phyloP scores from a whole-genome alignment of 1,140 invertebrate genomes.

The Agrilus planipennis region DNA sequence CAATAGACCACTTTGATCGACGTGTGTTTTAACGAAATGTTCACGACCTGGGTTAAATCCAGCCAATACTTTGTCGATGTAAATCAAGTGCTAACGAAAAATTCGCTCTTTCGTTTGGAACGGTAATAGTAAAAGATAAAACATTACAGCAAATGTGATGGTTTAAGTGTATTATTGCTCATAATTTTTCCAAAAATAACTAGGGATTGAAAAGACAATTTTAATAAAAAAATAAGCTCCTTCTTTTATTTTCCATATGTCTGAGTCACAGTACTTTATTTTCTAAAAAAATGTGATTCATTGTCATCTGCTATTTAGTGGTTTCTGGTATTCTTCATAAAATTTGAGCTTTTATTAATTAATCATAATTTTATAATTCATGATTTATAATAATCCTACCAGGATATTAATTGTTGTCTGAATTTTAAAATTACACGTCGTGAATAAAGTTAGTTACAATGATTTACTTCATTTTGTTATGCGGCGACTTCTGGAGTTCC shows the following conservation, averaged over 20 bases:
- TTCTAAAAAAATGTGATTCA: not conserved
- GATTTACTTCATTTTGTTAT: not conserved
- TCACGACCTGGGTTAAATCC: too few relatives aligned
- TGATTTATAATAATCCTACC: not conserved
- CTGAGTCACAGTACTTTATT: not conserved
- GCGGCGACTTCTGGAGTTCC: too few relatives aligned
- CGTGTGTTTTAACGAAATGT: conserved; percentile 8
- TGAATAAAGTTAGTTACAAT: not conserved
- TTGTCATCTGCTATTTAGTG: not conserved
- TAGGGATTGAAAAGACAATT: not conserved
- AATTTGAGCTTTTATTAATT: not conserved
- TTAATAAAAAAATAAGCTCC: too few relatives aligned
- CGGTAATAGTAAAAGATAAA: not conserved
- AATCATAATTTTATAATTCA: not conserved
- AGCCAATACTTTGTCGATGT: conserved; percentile 3
- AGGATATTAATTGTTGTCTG: too few relatives aligned
- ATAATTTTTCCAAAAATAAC: not conserved
- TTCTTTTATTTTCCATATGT: too few relatives aligned
- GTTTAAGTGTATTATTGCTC: not conserved
- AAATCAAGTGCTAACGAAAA: not conserved
- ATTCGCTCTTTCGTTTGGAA: not conserved
- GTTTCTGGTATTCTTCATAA: not conserved
- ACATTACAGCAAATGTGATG: not conserved
- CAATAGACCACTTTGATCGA: conserved; percentile 10
- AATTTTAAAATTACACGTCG: too few relatives aligned